Conservation (phyloP, 2,113 vertebrate genomes). For the Nannobrachium achirus region DNA sequence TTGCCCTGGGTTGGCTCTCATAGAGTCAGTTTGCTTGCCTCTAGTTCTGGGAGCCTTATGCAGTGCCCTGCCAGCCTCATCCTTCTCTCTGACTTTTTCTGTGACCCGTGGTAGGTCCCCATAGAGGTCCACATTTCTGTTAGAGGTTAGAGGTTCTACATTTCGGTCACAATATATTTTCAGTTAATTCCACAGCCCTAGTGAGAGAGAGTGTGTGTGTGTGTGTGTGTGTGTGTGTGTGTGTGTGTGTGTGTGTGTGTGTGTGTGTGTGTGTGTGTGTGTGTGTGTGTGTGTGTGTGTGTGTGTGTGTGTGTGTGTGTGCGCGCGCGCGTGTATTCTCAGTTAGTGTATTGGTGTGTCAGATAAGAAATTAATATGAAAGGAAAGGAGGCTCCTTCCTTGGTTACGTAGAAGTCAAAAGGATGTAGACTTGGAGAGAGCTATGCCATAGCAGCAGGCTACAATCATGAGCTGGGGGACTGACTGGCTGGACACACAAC, state of each 20-base stretch:
- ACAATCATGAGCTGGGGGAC: neutral
- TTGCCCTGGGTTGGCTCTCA: too few species aligned
- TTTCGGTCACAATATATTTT: too few species aligned
- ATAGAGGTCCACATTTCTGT: too few species aligned
- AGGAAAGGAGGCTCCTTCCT: constrained; percentile 54
- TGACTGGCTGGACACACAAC: neutral
- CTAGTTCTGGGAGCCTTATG: too few species aligned
- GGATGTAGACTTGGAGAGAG: constrained; percentile 15
- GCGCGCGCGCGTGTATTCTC: neutral
- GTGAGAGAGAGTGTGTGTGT: neutral
- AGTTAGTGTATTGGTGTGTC: constrained; percentile 17
- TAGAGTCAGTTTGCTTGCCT: too few species aligned
- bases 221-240: constrained; percentile 1
- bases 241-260: constrained; percentile 14
- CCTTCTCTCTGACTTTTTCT: too few species aligned
- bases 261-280: neutral
- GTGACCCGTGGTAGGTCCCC: too few species aligned
- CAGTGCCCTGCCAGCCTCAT: too few species aligned
- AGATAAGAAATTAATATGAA: constrained; percentile 56
- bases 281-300: too few species aligned
- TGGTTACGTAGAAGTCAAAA: constrained; percentile 18
- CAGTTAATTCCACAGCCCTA: too few species aligned
- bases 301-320: neutral
- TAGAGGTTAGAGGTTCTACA: too few species aligned
- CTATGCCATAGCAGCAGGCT: constrained; percentile 1